phyloP scores from a whole-genome alignment of 2,113 vertebrate species.

The Columba livia region DNA sequence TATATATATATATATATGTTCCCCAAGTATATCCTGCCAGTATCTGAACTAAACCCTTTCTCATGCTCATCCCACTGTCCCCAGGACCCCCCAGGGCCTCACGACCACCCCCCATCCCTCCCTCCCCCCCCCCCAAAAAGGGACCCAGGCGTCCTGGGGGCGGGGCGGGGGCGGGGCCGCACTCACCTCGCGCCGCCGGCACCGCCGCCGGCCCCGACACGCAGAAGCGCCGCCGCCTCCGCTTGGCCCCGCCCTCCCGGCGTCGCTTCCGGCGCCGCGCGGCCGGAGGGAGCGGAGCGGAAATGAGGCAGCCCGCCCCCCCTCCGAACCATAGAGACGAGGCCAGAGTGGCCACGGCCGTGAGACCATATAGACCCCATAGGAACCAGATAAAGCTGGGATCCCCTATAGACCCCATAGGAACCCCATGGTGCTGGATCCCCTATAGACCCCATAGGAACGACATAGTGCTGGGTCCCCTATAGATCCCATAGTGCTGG shows the following conservation, averaged over 20 bases:
- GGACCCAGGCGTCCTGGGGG: neutral
- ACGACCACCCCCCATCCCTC: neutral
- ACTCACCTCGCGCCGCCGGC: neutral
- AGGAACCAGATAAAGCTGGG: no score
- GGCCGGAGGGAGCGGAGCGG: neutral
- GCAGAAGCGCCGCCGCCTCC: neutral
- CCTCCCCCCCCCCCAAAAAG: neutral
- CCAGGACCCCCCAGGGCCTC: no score
- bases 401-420: no score
- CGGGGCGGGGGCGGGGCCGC: neutral
- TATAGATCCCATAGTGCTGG: no score
- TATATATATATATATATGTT: no score
- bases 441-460: rapidly evolving
- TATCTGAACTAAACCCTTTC: no score
- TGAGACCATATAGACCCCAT: no score
- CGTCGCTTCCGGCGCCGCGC: neutral
- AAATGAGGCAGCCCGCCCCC: neutral
- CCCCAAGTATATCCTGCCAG: no score
- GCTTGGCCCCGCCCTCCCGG: rapidly evolving
- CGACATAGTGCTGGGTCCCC: no score
- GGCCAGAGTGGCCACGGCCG: neutral
- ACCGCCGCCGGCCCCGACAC: neutral
- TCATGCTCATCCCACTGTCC: no score
- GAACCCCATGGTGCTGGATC: no score
- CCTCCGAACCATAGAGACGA: neutral